Conservation (phyloP, 37 sponge, comb jelly and placozoan genomes). For the Diacarnus erythraeanus region DNA sequence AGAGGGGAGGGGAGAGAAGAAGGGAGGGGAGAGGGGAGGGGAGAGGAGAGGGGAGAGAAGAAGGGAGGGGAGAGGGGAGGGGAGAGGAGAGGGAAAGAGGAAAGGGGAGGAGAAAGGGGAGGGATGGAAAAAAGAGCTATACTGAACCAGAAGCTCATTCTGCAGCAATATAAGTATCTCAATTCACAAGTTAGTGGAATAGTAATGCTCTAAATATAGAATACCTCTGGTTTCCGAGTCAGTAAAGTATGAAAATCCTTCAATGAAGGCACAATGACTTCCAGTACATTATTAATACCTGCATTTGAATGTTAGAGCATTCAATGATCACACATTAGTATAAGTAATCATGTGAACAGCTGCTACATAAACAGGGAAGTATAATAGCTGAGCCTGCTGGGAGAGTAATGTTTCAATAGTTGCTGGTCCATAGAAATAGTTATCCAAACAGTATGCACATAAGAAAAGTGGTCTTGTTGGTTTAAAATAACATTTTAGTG, state of each 20-base stretch:
- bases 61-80: neutral
- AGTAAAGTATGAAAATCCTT: slow-evolving; percentile 46
- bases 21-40: neutral
- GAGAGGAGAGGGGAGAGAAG: neutral
- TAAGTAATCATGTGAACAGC: neutral
- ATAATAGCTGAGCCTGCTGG: neutral
- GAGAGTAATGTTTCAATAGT: too few species aligned
- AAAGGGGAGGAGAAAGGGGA: neutral
- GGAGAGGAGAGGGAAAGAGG: neutral
- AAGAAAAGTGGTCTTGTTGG: too few species aligned
- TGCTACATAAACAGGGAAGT: neutral
- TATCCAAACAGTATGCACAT: too few species aligned
- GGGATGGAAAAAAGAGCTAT: neutral
- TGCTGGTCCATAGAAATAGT: too few species aligned
- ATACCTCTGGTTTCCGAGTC: slow-evolving; percentile 34
- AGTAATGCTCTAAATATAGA: neutral
- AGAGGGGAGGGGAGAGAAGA: neutral
- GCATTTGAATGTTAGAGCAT: neutral
- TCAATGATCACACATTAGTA: neutral
- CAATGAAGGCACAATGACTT: slow-evolving; percentile 23
- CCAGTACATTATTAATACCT: slow-evolving; percentile 4
- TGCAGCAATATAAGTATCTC: neutral
- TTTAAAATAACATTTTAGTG: too few species aligned
- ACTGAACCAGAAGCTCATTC: too few species aligned
- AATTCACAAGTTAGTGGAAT: neutral